These are phyloP conservation scores for Pollachius pollachius DNA, from an alignment of 2,113 vertebrate species.

Conservation along the genomic window DNA sequence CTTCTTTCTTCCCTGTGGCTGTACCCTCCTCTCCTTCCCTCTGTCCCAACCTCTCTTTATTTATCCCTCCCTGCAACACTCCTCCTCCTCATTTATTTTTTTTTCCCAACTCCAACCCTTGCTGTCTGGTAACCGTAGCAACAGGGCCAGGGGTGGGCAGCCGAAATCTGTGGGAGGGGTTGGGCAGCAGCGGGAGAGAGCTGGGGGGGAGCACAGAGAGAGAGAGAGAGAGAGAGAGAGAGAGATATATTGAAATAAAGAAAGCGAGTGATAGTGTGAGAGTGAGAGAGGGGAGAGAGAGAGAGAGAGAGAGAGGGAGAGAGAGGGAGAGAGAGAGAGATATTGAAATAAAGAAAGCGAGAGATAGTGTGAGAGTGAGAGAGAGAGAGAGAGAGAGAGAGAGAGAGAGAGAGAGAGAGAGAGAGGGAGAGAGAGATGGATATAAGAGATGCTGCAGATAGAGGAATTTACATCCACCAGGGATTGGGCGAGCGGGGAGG, in stretches of 20 bases:
- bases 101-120: slow-evolving; percentile 11
- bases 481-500: too few relatives aligned
- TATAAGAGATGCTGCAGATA: not conserved
- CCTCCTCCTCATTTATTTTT: not conserved
- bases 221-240: not conserved
- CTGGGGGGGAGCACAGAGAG: not conserved
- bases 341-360: not conserved
- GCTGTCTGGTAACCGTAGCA: slow-evolving; percentile 52
- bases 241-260: too few relatives aligned
- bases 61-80: not conserved
- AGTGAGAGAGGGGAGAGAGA: not conserved
- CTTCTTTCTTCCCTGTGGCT: too few relatives aligned
- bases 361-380: not conserved
- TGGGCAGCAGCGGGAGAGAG: not conserved
- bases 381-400: not conserved
- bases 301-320: not conserved
- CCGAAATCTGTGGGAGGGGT: slow-evolving; percentile 1
- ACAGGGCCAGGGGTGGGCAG: slow-evolving; percentile 35
- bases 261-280: not conserved
- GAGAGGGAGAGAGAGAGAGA: not conserved
- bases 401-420: not conserved
- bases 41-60: not conserved
- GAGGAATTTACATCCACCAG: too few relatives aligned
- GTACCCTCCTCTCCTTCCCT: too few relatives aligned
- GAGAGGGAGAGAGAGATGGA: not conserved